Conservation (phyloP, 2,797 vertebrate species). For the Mus minutoides region DNA sequence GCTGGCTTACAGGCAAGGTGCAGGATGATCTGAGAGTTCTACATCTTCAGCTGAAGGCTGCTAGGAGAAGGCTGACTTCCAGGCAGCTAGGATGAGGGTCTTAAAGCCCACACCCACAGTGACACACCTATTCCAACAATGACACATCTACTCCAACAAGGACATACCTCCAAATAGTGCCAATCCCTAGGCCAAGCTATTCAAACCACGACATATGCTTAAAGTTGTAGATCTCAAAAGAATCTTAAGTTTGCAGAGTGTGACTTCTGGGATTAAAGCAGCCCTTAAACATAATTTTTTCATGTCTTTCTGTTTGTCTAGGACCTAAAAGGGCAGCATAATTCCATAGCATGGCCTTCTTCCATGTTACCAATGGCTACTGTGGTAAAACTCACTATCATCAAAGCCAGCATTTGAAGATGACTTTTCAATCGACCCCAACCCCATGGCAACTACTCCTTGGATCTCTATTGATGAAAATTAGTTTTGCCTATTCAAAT, state of each 20-base stretch:
- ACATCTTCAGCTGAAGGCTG: background rate
- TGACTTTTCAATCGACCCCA: background rate
- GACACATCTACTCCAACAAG: background rate
- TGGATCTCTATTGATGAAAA: background rate
- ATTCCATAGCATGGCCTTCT: rapidly evolving
- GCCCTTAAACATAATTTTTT: background rate
- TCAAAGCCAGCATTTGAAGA: background rate
- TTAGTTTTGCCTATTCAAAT: background rate
- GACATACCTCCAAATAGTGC: background rate
- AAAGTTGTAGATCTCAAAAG: background rate
- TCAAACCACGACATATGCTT: background rate
- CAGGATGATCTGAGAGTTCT: background rate
- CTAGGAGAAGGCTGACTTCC: background rate
- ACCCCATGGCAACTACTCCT: background rate
- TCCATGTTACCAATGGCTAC: background rate
- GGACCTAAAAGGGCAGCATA: background rate
- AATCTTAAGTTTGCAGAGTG: background rate
- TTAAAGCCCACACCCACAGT: background rate
- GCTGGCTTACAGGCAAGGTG: background rate
- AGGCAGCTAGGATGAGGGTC: background rate
- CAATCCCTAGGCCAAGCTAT: background rate
- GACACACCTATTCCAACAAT: background rate
- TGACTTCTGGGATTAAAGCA: background rate
- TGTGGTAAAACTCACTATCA: background rate
- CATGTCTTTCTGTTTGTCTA: background rate